Evolutionary conservation across 2,113 vertebrate species (phyloP).

Genomic region (Erythrocebus patas): DNA sequence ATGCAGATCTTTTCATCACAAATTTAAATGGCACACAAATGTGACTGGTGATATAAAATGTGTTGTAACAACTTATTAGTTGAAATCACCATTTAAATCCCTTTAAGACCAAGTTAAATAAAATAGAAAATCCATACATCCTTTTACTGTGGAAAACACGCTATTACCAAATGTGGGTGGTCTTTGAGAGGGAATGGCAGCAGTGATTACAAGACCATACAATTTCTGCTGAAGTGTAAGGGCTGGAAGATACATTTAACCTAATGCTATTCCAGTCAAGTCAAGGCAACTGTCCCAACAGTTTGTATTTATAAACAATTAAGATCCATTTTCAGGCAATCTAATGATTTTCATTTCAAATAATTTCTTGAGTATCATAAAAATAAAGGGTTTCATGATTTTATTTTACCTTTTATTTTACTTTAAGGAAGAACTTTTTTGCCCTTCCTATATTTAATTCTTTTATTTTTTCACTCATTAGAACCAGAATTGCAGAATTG

Average conservation of each 20-base stretch:
- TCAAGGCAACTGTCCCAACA: constrained; percentile 33
- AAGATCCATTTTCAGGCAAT: constrained; percentile 43
- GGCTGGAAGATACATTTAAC: constrained; percentile 22
- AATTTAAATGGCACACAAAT: constrained; percentile 43
- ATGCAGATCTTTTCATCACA: constrained; percentile 33
- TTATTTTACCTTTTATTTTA: constrained; percentile 35
- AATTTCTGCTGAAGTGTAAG: neutral
- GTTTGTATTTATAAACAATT: constrained; percentile 51
- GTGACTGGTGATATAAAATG: constrained; percentile 23
- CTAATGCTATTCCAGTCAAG: neutral
- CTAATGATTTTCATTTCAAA: constrained; percentile 60
- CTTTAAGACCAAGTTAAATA: constrained; percentile 54
- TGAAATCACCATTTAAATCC: constrained; percentile 45
- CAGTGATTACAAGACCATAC: neutral
- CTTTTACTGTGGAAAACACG: neutral
- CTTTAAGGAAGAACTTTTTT: neutral
- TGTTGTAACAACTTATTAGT: constrained; percentile 36
- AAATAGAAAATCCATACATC: constrained; percentile 18
- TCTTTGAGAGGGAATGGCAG: constrained; percentile 24
- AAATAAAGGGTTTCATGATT: neutral
- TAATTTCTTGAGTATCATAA: constrained; percentile 30
- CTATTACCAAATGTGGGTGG: constrained; percentile 36
- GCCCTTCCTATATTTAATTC: neutral
- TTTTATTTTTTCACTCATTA: constrained; percentile 5
- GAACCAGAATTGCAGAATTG: constrained; percentile 9